Percentiles rank a stretch among this genome's conserved stretches.
Conservation (phyloP, 2,113 vertebrate genomes). For the Python bivittatus region DNA sequence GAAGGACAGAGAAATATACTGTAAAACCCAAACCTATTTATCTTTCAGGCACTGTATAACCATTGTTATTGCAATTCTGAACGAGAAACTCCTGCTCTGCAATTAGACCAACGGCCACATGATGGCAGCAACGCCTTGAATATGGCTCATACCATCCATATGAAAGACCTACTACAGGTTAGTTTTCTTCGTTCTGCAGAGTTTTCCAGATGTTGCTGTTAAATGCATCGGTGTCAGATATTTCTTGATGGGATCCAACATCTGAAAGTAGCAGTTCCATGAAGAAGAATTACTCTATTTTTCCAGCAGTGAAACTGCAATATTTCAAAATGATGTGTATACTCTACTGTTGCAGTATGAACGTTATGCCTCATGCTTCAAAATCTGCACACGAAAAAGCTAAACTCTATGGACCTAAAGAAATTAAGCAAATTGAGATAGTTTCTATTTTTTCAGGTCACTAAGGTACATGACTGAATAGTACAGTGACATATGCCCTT, state of each 20-base stretch:
- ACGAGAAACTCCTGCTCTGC: neutral
- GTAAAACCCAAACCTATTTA: neutral
- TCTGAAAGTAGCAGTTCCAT: neutral
- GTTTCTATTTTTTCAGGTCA: neutral
- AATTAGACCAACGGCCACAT: neutral
- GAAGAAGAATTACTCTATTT: neutral
- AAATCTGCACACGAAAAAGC: neutral
- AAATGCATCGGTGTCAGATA: neutral
- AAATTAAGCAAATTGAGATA: neutral
- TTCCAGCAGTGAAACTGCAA: neutral
- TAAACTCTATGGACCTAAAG: neutral
- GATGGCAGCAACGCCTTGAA: constrained; percentile 19
- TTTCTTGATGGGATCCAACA: neutral
- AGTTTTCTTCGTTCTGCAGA: neutral
- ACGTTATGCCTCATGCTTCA: neutral
- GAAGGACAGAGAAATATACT: neutral
- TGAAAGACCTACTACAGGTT: too few relatives aligned
- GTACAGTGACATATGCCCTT: neutral
- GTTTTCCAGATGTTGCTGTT: neutral
- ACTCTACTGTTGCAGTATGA: neutral
- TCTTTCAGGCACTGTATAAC: neutral
- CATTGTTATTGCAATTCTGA: neutral
- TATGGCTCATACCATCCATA: neutral
- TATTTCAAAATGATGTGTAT: neutral
- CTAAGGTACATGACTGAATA: neutral